A percentile compares a stretch with the other conserved stretches of the same genome.
Evolutionary conservation across 2,888 invertebrate species (phyloP).

Genomic region (Melangyna quadrimaculata): DNA sequence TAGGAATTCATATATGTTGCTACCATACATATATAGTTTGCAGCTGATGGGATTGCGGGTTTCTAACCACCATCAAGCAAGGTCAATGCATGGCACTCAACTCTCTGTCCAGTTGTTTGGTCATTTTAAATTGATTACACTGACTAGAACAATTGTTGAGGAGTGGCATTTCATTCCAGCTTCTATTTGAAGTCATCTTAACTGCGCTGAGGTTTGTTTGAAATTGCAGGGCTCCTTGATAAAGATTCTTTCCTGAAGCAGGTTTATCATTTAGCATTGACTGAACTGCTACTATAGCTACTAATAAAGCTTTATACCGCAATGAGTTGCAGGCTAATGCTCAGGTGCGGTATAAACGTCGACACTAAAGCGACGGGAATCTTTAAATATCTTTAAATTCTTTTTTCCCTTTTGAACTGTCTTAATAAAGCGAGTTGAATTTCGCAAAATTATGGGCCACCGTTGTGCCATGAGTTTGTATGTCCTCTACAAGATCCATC

Average conservation of each 20-base stretch:
- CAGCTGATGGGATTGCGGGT: conserved; percentile 14
- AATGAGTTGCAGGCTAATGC: neutral
- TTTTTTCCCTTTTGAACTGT: neutral
- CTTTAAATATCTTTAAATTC: conserved; percentile 22
- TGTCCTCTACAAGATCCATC: no score
- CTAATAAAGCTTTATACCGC: conserved; percentile 29
- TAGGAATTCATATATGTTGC: neutral
- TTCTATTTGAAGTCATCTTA: conserved; percentile 18
- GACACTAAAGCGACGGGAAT: neutral
- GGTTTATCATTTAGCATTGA: conserved; percentile 32
- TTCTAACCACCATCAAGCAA: conserved; percentile 22
- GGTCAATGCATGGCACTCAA: conserved; percentile 34
- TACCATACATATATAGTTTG: no score
- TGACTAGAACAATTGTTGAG: conserved; percentile 36
- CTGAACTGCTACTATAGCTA: neutral
- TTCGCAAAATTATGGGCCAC: neutral
- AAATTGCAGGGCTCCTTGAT: neutral
- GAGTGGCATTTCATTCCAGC: conserved; percentile 44
- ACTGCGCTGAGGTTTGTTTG: neutral
- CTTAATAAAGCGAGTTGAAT: neutral
- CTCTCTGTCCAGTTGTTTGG: conserved; percentile 17
- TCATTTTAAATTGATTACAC: conserved; percentile 54
- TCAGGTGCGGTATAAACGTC: conserved; percentile 12
- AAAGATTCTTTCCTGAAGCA: neutral
- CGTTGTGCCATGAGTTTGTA: neutral